These are phyloP conservation scores for human DNA, from an alignment of 2,113 vertebrate genomes.

Conservation along the genomic window DNA sequence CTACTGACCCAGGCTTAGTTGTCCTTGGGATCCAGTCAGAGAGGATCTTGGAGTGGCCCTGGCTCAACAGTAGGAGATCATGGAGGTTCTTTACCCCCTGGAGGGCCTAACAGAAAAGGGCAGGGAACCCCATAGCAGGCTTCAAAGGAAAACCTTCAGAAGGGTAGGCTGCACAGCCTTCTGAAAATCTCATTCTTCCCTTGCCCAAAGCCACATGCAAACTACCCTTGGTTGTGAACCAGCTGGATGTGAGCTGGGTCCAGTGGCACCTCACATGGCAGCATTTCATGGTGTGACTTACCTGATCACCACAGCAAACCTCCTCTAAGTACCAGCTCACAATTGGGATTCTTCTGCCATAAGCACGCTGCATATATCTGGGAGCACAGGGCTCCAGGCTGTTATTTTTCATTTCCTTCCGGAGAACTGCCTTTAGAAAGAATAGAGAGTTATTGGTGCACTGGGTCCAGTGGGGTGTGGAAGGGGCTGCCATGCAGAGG, in stretches of 20 bases:
- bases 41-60: not conserved
- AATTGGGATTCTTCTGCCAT: not conserved
- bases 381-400: not conserved
- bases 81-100: not conserved
- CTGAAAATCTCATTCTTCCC: not conserved
- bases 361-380: not conserved
- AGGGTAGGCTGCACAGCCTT: not conserved
- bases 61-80: not conserved
- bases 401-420: not conserved
- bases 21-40: not conserved
- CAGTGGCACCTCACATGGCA: accelerated
- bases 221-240: not conserved
- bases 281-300: not conserved
- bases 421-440: not conserved
- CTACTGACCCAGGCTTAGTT: not conserved
- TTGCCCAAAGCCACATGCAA: not conserved
- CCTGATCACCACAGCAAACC: not conserved
- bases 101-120: not conserved
- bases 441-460: too few species aligned
- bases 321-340: not conserved
- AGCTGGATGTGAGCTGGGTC: not conserved
- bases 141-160: not conserved
- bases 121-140: not conserved
- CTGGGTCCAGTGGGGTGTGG: not conserved
- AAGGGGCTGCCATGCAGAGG: not conserved